Conservation (phyloP, 2,888 invertebrate species). For the Sminthurinus aureus region DNA sequence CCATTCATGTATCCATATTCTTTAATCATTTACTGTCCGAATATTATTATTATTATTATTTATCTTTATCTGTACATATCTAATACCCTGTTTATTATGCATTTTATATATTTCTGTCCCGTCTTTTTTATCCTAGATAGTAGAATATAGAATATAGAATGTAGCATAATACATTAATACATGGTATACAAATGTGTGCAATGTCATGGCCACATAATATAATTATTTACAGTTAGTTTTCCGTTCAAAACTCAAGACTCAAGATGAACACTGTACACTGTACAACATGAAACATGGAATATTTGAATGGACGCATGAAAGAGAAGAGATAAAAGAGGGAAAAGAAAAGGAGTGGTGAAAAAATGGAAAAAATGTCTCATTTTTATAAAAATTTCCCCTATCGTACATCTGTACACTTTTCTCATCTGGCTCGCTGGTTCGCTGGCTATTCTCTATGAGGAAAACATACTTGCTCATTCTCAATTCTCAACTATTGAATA, state of each 20-base stretch:
- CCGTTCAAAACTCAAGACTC: neutral
- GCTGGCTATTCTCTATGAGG: no score
- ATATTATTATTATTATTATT: neutral
- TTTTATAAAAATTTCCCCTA: conserved; percentile 23
- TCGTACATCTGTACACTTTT: neutral
- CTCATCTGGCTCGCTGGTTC: no score
- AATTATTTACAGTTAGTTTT: conserved; percentile 20
- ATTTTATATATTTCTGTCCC: neutral
- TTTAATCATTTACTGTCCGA: conserved; percentile 14
- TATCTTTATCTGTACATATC: no score
- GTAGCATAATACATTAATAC: neutral
- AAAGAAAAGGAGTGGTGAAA: neutral
- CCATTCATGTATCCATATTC: neutral
- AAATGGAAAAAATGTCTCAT: conserved; percentile 25
- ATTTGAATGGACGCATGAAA: no score
- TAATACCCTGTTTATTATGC: neutral
- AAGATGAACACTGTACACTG: conserved; percentile 7
- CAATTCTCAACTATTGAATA: neutral
- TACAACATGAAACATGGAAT: no score
- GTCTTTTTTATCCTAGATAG: neutral
- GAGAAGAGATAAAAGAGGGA: no score
- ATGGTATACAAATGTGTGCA: no score
- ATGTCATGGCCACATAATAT: neutral
- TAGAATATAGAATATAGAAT: neutral
- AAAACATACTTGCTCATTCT: no score